Base-by-base conservation (phyloP, 2,113 vertebrate genomes). In the Sinocyclocheilus rhinocerous region DNA sequence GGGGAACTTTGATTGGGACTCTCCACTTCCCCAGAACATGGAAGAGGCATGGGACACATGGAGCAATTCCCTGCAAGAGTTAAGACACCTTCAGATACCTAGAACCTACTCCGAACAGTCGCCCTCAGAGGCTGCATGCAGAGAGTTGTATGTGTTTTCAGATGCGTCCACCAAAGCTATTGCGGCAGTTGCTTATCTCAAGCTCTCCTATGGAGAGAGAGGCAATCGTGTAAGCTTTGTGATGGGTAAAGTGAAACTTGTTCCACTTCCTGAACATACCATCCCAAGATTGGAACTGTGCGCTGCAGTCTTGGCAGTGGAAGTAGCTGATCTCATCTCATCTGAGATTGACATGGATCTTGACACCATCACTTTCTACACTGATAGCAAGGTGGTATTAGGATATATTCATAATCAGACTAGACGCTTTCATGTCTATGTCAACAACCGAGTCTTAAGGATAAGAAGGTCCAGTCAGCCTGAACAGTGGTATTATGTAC, bases 371-470 rank as follows among this genome's bases (percentile, higher is more conserved):
- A 70, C 69, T 39, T 82, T 82, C 61, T 69, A 50, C 39, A 67
- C 42, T 36, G 80, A 82, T 42, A 82, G 61, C 42, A 67, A 69
- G n/a, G 39, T 82, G n/a, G 80, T 69, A 11, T 69, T 82, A 15
- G 39, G 63, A 29, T 82, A 69, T 11, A 82, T 67, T 10, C 39
- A 69, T 6, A 63, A 81, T 24, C 55, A 81, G 33, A 81, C 33
- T 4, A 81, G 33, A 63, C 11, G 20, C 10, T 82, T 82, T 20
- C 50, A 82, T 50, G 24, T 82, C 3, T 70, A 29, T 1, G 42
- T 81, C 29, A 63, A 50, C n/a, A 81, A 65, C 15, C 4, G 16
- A 50, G 80, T 82, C 9, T 39, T 57, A 20, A 55, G 80, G 24
- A 82, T 82, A 67, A 82, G 63, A 29, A 67, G 80, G 69, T 69